These are phyloP conservation scores for Leiothrix lutea DNA, from an alignment of 2,113 vertebrate genomes.

Conservation along the genomic window DNA sequence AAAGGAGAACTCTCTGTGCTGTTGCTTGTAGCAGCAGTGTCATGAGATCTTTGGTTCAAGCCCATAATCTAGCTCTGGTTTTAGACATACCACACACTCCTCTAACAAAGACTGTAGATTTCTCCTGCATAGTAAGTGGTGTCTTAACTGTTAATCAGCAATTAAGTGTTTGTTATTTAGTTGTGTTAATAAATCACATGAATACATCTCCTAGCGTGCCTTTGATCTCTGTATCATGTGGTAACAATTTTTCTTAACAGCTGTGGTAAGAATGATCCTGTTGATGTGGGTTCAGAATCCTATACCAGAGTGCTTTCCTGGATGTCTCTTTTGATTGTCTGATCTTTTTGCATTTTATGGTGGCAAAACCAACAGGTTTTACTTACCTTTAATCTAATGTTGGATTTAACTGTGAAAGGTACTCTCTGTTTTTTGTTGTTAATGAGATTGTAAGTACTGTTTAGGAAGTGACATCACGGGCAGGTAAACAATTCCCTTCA, in stretches of 20 bases:
- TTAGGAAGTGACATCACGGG: background rate
- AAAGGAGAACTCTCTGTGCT: background rate
- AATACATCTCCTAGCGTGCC: background rate
- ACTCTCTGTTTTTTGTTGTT: background rate
- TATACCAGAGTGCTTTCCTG: background rate
- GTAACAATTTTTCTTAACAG: background rate
- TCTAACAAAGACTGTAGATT: background rate
- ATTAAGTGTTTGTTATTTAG: background rate
- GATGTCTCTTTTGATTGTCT: background rate
- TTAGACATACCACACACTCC: background rate
- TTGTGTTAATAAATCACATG: background rate
- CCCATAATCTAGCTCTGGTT: background rate
- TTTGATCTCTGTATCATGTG: background rate
- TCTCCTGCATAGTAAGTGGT: background rate
- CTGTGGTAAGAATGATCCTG: background rate
- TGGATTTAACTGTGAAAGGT: background rate
- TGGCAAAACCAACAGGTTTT: background rate
- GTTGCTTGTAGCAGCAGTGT: background rate
- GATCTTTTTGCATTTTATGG: background rate
- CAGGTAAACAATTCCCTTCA: background rate
- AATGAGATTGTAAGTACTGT: background rate
- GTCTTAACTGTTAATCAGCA: background rate
- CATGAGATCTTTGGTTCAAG: background rate
- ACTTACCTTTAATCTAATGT: background rate
- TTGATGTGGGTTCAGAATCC: background rate